Base-by-base conservation (phyloP, 1,140 invertebrate genomes). In the Schlechtendalia chinensis region DNA sequence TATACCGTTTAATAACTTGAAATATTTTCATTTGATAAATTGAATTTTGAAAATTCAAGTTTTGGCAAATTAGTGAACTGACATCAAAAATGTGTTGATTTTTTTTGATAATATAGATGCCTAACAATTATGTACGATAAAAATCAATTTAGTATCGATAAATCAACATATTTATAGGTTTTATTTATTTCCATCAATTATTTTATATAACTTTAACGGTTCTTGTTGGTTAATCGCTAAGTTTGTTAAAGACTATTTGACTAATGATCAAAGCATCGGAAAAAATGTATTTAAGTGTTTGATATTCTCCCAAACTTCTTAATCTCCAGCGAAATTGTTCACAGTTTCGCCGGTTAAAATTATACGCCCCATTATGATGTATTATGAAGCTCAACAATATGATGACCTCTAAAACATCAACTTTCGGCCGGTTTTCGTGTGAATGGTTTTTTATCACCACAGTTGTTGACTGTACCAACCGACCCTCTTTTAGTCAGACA, bases 161-260 rank as follows among this genome's bases (percentile, higher is more conserved):
- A 59, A 59, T 17, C 24, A 27, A 59, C n/a, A n/a, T n/a, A n/a
- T n/a, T n/a, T 24, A 59, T 8, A 8, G 5, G 24, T 16, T 17
- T 29, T 29, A 61, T 29, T 61, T 14, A 61, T 6, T n/a, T 19
- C 32, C 10, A 24, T 59, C 22, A 24, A 5, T 39, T 5, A 19
- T 17, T 29, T 17, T 61, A 3, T 61, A 19, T 39, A 22, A 19
- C 12, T 63, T 1, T 58, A 45, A 22, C 1, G 32, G 24, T n/a
- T 53, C 24, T 69, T 69, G 47, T 72, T 53, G 16, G 19, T 54
- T 72, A 72, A 69, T 27, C 17, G 47, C 29, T 32, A 24, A 54
- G 50, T 54, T 71, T 71, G 67, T 53, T 53, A 27, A 71, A 71
- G 67, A 53, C 14, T 54, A 54, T 50, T 72, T 72, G 47, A 54